These are phyloP conservation scores for Dryococelus australis DNA, from an alignment of 2,888 invertebrate species.

Conservation along the genomic window DNA sequence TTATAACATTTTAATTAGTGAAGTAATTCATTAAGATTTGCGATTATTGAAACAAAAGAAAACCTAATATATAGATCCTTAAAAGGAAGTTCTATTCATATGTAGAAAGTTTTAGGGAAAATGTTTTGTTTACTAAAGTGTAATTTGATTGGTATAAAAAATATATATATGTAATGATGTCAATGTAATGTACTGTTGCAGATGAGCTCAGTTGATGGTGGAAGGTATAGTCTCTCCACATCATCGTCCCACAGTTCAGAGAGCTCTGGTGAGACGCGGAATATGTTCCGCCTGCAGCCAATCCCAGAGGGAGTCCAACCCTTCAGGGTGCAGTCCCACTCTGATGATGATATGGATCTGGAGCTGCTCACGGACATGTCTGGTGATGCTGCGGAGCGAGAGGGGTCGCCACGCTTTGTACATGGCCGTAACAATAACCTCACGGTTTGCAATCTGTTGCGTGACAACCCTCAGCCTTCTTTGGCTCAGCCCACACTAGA, in stretches of 20 bases:
- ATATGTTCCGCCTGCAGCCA: slow-evolving; percentile 48
- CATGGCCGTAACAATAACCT: slow-evolving; percentile 35
- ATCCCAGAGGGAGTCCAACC: slow-evolving; percentile 50
- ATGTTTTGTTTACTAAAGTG: no score
- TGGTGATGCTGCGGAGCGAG: background rate
- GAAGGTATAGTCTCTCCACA: slow-evolving; percentile 41
- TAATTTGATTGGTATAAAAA: no score
- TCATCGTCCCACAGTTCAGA: slow-evolving; percentile 47
- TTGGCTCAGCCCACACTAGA: slow-evolving; percentile 42
- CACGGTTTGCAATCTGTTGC: slow-evolving; percentile 32
- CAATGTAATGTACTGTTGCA: background rate
- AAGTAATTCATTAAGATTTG: no score
- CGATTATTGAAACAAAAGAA: no score
- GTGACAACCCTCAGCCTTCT: background rate
- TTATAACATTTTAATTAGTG: no score
- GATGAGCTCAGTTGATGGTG: slow-evolving; percentile 29
- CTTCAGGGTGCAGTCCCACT: slow-evolving; percentile 36
- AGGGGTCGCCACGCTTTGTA: slow-evolving; percentile 12
- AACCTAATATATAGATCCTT: no score
- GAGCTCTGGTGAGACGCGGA: slow-evolving; percentile 45
- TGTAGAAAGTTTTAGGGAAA: no score
- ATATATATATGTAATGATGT: no score
- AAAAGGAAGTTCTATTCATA: no score
- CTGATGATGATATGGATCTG: background rate
- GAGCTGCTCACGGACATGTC: background rate